Evolutionary conservation across 2,113 vertebrate genomes (phyloP), one percentile per base, ranked within the genome.

Genomic region (Garra rufa): DNA sequence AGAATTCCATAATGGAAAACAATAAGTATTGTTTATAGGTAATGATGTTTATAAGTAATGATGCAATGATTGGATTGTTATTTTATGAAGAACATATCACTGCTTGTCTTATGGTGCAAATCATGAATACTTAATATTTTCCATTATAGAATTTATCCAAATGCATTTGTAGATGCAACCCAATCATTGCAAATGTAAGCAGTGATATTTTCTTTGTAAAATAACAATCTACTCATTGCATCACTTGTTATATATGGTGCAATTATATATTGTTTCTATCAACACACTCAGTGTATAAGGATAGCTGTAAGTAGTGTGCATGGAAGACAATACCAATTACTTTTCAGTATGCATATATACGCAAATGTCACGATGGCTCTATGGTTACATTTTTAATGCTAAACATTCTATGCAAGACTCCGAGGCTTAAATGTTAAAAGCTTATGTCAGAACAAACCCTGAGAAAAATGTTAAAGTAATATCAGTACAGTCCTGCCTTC

Each of bases 1-100:
- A 46, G n/a, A 24, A 34, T 34, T n/a, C 10, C 43, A 46, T 0
- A 67, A 9, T 9, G 9, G 8, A 15, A 69, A 67, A 24, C 43
- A 71, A 10, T 0, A 70, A 63, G 59, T 30, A 15, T 65, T 65
- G 14, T 43, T 24, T 3, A 38, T 41, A n/a, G n/a, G n/a, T n/a
- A n/a, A n/a, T n/a, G n/a, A n/a, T n/a, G n/a, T n/a, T n/a, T n/a
- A n/a, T n/a, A n/a, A n/a, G n/a, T n/a, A n/a, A n/a, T n/a, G 8
- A 19, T 43, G 10, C 9, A 14, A 71, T 71, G 5, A 71, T 3
- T 44, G 5, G 46, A 76, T 34, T 52, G 4, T 17, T 9, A 52
- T 30, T 75, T 75, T 50, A 52, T 52, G 46, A 48, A 73, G 70
- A 26, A 75, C 50, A 71, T 71, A 43, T 71, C 38, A 44, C 8